Percentiles rank a stretch among this genome's conserved stretches.
Evolutionary conservation across 2,888 invertebrate species (phyloP).

Genomic region (Apodemia duryi): DNA sequence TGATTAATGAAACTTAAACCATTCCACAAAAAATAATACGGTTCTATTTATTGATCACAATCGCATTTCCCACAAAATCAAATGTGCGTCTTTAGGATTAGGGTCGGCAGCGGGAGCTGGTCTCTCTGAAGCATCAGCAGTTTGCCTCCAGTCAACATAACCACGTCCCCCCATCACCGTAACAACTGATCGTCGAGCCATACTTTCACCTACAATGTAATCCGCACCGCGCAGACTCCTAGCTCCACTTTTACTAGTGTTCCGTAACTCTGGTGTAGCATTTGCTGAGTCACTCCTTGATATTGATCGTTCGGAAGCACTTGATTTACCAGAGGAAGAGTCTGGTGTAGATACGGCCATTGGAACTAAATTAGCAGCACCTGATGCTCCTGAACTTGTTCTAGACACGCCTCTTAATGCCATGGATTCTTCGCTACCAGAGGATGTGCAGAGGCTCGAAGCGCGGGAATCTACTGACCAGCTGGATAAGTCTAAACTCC

Average conservation of each 20-base stretch:
- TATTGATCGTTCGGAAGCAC: slow-evolving; percentile 59
- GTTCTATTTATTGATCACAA: slow-evolving; percentile 47
- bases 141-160: slow-evolving; percentile 91
- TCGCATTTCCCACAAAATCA: slow-evolving; percentile 90
- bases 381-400: slow-evolving; percentile 87
- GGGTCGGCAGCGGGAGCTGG: slow-evolving; percentile 81
- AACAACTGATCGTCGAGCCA: slow-evolving; percentile 86
- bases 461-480: slow-evolving; percentile 93
- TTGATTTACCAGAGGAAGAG: slow-evolving; percentile 61
- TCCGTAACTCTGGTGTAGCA: slow-evolving; percentile 40
- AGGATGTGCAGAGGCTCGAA: slow-evolving; percentile 89
- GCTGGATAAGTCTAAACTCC: slow-evolving; percentile 90
- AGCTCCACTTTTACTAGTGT: slow-evolving; percentile 49
- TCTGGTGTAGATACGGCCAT: slow-evolving; percentile 71
- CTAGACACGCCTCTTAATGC: slow-evolving; percentile 85
- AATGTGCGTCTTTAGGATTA: slow-evolving; percentile 91
- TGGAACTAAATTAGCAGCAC: slow-evolving; percentile 77
- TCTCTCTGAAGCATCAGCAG: slow-evolving; percentile 81
- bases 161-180: slow-evolving; percentile 93
- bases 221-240: slow-evolving; percentile 65
- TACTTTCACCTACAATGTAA: slow-evolving; percentile 60
- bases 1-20: no score
- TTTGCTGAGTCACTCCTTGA: slow-evolving; percentile 55
- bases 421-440: slow-evolving; percentile 92
- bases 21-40: no score